Evolutionary conservation across 30 jellyfish, hydroid and myxozoan genomes (phyloP), one percentile per base, ranked within the genome.

Genomic region (Aurelia aurita complex sp. Pacific): DNA sequence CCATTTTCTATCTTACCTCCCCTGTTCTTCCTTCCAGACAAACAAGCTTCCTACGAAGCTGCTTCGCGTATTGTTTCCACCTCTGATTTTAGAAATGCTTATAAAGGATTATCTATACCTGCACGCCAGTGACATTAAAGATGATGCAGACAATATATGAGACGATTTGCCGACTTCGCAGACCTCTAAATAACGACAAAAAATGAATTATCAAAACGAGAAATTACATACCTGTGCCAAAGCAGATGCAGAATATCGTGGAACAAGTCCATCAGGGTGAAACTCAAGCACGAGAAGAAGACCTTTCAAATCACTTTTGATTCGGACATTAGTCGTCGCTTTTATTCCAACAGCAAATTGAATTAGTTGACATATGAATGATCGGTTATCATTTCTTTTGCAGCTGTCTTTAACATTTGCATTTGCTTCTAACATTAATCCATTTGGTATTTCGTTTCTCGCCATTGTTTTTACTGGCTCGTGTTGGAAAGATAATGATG

Each of bases 331-430:
- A 6, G 87, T 74, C 7, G 87, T 32, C 1, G 93, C 93, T 23
- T 84, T 73, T 29, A 67, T 40, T 16, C 93, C 93, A 84, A 86
- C 59, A 13, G 93, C 82, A 35, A 84, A 84, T 57, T 84, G 93
- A n/a, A 73, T 75, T 57, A 71, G 66, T 46, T 74, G 93, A 70
- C 93, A 84, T 11, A 73, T 64, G 61, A 84, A 84, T 5, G 92
- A 83, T 10, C 92, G 76, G 32, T 83, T 83, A 15, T 83, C 86
- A 74, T 71, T 83, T 34, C 92, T 71, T 51, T 73, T 72, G 51
- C 92, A 83, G 65, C 57, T 73, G 60, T 72, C 80, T 61, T 73
- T 83, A 53, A 83, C 92, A 57, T 83, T 83, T 4, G 92, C 92
- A 36, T 43, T 76, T 3, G 92, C 92, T 33, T 83, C 92, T 18